Conservation (phyloP, 1,140 invertebrate genomes). For the Octopus bimaculoides region DNA sequence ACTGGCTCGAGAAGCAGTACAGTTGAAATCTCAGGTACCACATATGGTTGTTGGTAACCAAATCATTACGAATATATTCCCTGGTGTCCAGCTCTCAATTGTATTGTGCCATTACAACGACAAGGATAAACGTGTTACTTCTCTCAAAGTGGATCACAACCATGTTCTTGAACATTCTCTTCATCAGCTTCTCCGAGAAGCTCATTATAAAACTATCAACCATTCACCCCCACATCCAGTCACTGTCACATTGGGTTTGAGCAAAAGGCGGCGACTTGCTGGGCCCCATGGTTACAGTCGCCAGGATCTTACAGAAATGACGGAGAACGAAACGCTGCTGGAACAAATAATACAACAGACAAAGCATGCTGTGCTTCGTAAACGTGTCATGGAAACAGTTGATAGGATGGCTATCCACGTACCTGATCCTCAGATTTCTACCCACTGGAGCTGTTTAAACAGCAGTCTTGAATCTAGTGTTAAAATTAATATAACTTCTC, state of each 20-base stretch:
- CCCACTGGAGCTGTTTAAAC: constrained; percentile 86
- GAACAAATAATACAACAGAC: constrained; percentile 96
- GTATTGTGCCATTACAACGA: constrained; percentile 61
- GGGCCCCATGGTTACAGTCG: constrained; percentile 86
- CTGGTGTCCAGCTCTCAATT: constrained; percentile 80
- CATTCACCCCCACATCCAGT: constrained; percentile 92
- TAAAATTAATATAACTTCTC: constrained; percentile 85
- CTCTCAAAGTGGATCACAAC: constrained; percentile 77
- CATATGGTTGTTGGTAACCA: constrained; percentile 96
- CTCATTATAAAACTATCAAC: constrained; percentile 89
- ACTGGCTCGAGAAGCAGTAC: constrained; percentile 90
- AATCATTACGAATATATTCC: constrained; percentile 91
- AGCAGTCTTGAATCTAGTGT: constrained; percentile 72
- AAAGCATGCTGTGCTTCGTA: constrained; percentile 89
- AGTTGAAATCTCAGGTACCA: constrained; percentile 86
- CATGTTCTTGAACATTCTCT: constrained; percentile 94
- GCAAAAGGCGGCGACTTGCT: constrained; percentile 82
- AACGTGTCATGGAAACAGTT: constrained; percentile 67
- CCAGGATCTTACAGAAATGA: constrained; percentile 83
- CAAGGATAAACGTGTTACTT: constrained; percentile 53
- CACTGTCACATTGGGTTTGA: constrained; percentile 85
- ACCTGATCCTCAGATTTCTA: constrained; percentile 91
- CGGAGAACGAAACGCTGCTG: constrained; percentile 78
- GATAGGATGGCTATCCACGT: constrained; percentile 88
- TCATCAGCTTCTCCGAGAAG: constrained; percentile 86